phyloP scores from a whole-genome alignment of 1,140 invertebrate genomes.

The Ridgeia piscesae region DNA sequence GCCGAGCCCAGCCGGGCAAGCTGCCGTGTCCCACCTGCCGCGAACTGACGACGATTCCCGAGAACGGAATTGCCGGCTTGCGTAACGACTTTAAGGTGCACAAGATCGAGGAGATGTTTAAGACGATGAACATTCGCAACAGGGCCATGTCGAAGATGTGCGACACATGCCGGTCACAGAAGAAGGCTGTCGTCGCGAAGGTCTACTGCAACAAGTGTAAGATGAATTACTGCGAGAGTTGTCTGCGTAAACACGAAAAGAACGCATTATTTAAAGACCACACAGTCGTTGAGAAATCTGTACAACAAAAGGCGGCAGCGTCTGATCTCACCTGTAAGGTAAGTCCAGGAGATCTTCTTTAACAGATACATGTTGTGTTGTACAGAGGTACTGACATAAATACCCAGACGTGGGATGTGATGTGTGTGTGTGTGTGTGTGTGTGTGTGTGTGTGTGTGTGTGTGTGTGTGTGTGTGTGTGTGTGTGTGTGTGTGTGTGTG shows the following conservation, averaged over 20 bases:
- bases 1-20: constrained; percentile 25
- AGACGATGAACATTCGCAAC: constrained; percentile 27
- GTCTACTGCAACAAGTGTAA: constrained; percentile 26
- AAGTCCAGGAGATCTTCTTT: neutral
- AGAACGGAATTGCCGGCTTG: constrained; percentile 26
- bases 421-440: neutral
- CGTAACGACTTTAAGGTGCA: constrained; percentile 32
- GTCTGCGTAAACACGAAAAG: constrained; percentile 27
- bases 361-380: neutral
- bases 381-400: neutral
- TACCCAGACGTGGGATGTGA: neutral
- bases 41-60: constrained; percentile 28
- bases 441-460: neutral
- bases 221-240: constrained; percentile 29
- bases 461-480: neutral
- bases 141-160: constrained; percentile 18
- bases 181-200: constrained; percentile 18
- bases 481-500: neutral
- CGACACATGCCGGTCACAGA: constrained; percentile 19
- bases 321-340: constrained; percentile 12
- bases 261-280: constrained; percentile 30
- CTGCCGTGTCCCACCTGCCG: constrained; percentile 31
- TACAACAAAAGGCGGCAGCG: neutral
- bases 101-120: constrained; percentile 31
- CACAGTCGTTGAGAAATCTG: constrained; percentile 17